A percentile compares a stretch with the other conserved stretches of the same genome.
phyloP scores from a whole-genome alignment of 2,797 vertebrate genomes.

The Leptatherina wallacei region DNA sequence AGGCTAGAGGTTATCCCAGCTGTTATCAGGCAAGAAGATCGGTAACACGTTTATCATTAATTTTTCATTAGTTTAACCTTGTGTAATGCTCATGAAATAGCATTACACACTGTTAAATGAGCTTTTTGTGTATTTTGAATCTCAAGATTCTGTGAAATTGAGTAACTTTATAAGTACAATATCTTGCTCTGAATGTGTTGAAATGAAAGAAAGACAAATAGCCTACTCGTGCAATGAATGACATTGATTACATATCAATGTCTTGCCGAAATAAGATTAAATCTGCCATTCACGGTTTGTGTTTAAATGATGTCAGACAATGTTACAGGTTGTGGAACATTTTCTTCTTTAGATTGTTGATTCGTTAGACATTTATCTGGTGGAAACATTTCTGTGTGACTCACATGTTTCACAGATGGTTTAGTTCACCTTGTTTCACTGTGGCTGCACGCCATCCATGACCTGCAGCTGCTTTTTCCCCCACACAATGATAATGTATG shows the following conservation, averaged over 20 bases:
- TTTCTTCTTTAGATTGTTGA: background rate
- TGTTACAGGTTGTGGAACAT: conserved; percentile 2
- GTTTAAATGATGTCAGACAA: background rate
- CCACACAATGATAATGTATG: conserved; percentile 41
- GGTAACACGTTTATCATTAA: too few species aligned
- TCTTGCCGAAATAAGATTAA: background rate
- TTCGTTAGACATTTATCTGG: conserved; percentile 35
- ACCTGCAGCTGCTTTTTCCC: conserved; percentile 56
- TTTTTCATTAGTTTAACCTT: too few species aligned
- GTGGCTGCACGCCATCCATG: background rate
- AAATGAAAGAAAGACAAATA: background rate
- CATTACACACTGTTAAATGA: too few species aligned
- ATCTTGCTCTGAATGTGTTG: background rate
- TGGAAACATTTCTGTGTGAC: conserved; percentile 23
- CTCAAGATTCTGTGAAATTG: too few species aligned
- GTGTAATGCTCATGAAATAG: too few species aligned
- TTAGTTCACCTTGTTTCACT: conserved; percentile 6
- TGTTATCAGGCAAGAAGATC: too few species aligned
- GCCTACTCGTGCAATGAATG: background rate
- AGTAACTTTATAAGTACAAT: too few species aligned
- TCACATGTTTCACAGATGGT: conserved; percentile 15
- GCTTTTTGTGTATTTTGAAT: too few species aligned
- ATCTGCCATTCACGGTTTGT: background rate
- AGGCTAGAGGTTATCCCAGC: too few species aligned
- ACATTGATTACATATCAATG: background rate